Base-by-base conservation (phyloP, 2,797 vertebrate genomes). In the Chelon labrosus region DNA sequence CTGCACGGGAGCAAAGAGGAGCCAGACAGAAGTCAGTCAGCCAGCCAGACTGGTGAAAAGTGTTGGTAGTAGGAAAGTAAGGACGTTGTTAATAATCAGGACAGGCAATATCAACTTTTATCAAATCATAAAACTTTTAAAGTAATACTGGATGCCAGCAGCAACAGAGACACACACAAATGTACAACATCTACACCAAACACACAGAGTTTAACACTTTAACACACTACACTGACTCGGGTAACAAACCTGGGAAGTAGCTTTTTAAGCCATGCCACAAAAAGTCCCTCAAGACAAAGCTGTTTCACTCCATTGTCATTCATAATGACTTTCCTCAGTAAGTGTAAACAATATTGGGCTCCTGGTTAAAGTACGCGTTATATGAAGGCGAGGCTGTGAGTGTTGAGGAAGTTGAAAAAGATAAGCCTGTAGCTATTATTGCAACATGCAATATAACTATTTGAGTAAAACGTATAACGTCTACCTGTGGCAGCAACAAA, bases 341-440 rank as follows among this genome's bases (percentile, higher is more conserved):
- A 65, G 56, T 66, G 58, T 80, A 79, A 88, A 78, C 68, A 86
- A 71, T 61, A 67, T 19, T 68, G 55, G 53, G 71, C 76, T 67
- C 41, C 61, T 52, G 56, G 50, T 70, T 72, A 63, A 73, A 76
- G 65, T 37, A 44, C 56, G 61, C 46, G 62, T 65, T 54, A 56
- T 68, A 55, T 35, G 31, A 78, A 79, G 73, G 57, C 6, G 25
- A 47, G 58, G 52, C 75, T 68, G 54, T 10, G 41, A 64, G 73
- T 49, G 62, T 37, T 22, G 49, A 37, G 53, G 37, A 75, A 65
- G 67, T 60, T 75, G 67, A 75, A 72, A 79, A 70, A 80, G 72
- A 84, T 82, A 77, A 80, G 84, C 75, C 73, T 52, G 67, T 65
- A 83, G 84, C 80, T 83, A 79, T 84, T 85, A 85, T 82, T 79